Percentiles rank a stretch among this genome's conserved stretches.
Conservation (phyloP, 2,797 vertebrate species). For the Poeciliopsis presidionis region DNA sequence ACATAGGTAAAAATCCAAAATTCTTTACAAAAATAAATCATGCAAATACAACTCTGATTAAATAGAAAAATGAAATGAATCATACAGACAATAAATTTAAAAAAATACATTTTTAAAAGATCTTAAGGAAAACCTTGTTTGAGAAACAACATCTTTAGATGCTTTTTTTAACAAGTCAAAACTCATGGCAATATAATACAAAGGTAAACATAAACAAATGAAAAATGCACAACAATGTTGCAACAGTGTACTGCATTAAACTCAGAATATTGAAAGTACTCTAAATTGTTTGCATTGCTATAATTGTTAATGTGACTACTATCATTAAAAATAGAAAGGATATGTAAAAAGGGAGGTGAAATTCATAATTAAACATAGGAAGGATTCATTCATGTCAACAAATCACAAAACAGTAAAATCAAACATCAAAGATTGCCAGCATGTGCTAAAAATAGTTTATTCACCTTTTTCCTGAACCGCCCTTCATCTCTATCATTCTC, state of each 20-base stretch:
- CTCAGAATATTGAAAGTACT: not conserved
- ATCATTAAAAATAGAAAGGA: not conserved
- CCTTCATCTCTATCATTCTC: slow-evolving; percentile 8
- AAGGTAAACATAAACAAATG: not conserved
- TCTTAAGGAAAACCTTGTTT: not conserved
- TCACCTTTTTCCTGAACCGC: slow-evolving; percentile 9
- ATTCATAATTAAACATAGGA: not conserved
- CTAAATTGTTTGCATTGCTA: not conserved
- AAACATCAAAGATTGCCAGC: slow-evolving; percentile 37
- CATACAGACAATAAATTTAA: not conserved
- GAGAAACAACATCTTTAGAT: not conserved
- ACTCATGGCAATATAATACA: not conserved
- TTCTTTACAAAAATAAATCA: not conserved
- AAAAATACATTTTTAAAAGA: not conserved
- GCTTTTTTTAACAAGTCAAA: not conserved
- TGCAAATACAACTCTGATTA: not conserved
- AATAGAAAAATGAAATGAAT: not conserved
- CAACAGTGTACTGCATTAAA: not conserved
- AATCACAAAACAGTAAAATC: not conserved
- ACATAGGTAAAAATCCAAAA: not conserved
- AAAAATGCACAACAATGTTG: not conserved
- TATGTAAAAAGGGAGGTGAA: not conserved
- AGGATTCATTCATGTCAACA: not conserved
- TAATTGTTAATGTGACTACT: not conserved
- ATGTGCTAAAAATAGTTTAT: slow-evolving; percentile 28